Base-by-base conservation (phyloP, 1,140 invertebrate species). In the Drosophila nikananu region DNA sequence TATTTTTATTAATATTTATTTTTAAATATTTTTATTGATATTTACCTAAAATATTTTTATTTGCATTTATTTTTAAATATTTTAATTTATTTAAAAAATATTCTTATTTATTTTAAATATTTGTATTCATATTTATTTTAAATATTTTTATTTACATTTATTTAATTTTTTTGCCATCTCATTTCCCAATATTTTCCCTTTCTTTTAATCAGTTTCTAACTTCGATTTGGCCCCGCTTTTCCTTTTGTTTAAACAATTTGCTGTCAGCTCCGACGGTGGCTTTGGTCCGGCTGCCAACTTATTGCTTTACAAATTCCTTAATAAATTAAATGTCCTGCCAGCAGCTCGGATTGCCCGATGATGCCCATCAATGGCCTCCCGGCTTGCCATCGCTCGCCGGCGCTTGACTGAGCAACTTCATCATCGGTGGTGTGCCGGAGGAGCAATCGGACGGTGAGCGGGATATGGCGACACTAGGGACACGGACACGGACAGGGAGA, bases 221-320 rank as follows among this genome's bases (percentile, higher is more conserved):
- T 8, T 21, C 7, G 46, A 21, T 21, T 13, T 3, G 23, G 3
- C 44, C 5, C 12, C 12, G 10, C 3, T n/a, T 51, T 49, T 6
- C 5, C 19, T 32, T 54, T 30, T 35, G 21, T 55, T 17, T 15
- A 23, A 55, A 37, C 23, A 37, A 37, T 39, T 55, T 23, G 5
- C 10, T 59, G 65, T 25, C 30, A 25, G 10, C 46, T 13, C 17
- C 32, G 32, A 35, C 12, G 30, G 35, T 1, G 37, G 9, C 19
- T 23, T 57, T 57, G 77, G 77, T 73, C 67, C 74, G 59, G 74
- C 74, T 65, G 57, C 59, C 70, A 81, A 84, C 84, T 90, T 90
- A 90, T 84, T 89, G 84, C 84, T 84, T 84, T 90, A 90, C 84
- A 89, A 89, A 89, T 90, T 89, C 81, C 89, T 90, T 81, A 89